A percentile compares a stretch with the other conserved stretches of the same genome.
These are phyloP conservation scores for Amphipyra berbera DNA, from an alignment of 2,888 invertebrate genomes.

Conservation along the genomic window DNA sequence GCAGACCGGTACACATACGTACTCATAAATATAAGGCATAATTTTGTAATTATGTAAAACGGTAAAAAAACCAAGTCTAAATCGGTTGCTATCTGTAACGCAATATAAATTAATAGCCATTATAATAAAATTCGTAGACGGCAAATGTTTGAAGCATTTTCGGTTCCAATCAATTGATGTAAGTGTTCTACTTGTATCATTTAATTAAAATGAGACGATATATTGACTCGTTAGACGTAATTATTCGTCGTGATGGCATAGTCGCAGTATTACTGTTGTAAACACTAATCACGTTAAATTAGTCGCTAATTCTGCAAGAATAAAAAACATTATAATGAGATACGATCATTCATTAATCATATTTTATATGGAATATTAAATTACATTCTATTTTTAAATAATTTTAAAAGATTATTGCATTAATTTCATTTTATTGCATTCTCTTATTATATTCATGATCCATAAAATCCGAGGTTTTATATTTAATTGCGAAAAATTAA, in stretches of 20 bases:
- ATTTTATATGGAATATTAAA: slow-evolving; percentile 31
- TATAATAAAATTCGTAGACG: slow-evolving; percentile 83
- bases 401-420: slow-evolving; percentile 21
- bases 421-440: slow-evolving; percentile 33
- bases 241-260: slow-evolving; percentile 36
- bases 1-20: slow-evolving; percentile 58
- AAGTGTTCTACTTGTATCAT: slow-evolving; percentile 80
- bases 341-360: slow-evolving; percentile 43
- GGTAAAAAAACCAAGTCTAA: slow-evolving; percentile 83
- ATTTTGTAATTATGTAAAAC: slow-evolving; percentile 88
- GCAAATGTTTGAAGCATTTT: slow-evolving; percentile 79
- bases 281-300: slow-evolving; percentile 48
- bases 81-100: slow-evolving; percentile 86
- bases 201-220: slow-evolving; percentile 74
- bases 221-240: slow-evolving; percentile 57
- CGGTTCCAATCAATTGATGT: slow-evolving; percentile 77
- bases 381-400: slow-evolving; percentile 19
- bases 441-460: slow-evolving; percentile 29
- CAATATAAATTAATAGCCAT: slow-evolving; percentile 85
- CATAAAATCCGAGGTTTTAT: slow-evolving; percentile 46
- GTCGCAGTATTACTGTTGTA: slow-evolving; percentile 30
- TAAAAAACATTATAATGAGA: slow-evolving; percentile 39
- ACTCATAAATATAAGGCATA: slow-evolving; percentile 83
- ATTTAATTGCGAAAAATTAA: slow-evolving; percentile 46
- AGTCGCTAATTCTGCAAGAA: slow-evolving; percentile 25